These are phyloP conservation scores for Typhlichthys subterraneus DNA, from an alignment of 2,797 vertebrate species.

Conservation along the genomic window DNA sequence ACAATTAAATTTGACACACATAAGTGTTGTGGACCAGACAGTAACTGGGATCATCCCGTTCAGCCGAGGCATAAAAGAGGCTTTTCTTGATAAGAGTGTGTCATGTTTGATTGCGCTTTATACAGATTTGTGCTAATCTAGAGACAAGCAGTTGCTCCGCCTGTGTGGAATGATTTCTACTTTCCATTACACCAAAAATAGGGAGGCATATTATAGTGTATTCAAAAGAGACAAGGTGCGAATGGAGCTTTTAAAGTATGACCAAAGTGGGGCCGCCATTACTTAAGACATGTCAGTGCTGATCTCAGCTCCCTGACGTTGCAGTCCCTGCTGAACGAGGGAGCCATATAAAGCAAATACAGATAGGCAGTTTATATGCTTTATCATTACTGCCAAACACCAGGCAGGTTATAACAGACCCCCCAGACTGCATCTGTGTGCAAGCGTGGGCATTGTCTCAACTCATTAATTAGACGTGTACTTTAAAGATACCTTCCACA, in stretches of 20 bases:
- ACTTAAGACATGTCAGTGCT: constrained; percentile 29
- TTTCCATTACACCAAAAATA: constrained; percentile 20
- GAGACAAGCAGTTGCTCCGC: constrained; percentile 4
- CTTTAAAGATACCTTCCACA: too few relatives aligned
- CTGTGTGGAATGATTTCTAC: constrained; percentile 10
- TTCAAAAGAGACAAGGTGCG: constrained; percentile 22
- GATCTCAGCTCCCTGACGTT: constrained; percentile 22
- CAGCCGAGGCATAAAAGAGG: neutral
- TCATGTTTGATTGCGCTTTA: constrained; percentile 9
- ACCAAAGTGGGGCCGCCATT: constrained; percentile 33
- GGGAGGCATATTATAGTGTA: constrained; percentile 23
- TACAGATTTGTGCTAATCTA: constrained; percentile 20
- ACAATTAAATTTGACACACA: neutral
- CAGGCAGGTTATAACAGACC: too few relatives aligned
- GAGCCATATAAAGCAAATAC: neutral
- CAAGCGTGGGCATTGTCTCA: too few relatives aligned
- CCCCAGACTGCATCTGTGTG: neutral
- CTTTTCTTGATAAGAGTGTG: constrained; percentile 17
- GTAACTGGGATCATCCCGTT: constrained; percentile 1
- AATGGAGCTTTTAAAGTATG: constrained; percentile 35
- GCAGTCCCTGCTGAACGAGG: constrained; percentile 10
- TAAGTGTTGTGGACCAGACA: neutral
- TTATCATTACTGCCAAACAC: too few relatives aligned
- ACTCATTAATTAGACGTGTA: too few relatives aligned
- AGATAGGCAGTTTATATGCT: neutral